Percentiles rank a stretch among this genome's conserved stretches.
Conservation (phyloP, 2,797 vertebrate genomes). For the Apodemus agrarius region DNA sequence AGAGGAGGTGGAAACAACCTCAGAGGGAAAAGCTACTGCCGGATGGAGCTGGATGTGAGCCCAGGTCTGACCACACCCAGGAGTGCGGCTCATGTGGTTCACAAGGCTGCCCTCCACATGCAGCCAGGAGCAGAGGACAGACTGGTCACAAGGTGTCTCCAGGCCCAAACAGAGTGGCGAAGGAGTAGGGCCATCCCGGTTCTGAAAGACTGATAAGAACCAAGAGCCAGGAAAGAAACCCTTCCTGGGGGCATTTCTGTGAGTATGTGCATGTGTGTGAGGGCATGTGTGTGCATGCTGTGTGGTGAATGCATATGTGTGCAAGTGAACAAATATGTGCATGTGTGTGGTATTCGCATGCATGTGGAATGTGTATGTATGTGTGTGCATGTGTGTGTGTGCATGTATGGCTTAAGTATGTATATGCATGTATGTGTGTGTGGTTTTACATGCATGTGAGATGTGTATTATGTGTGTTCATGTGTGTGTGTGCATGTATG, state of each 20-base stretch:
- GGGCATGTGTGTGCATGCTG: neutral
- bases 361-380: neutral
- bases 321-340: neutral
- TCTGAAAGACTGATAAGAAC: neutral
- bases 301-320: neutral
- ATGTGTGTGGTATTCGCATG: neutral
- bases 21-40: neutral
- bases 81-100: neutral
- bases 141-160: neutral
- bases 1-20: neutral
- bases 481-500: neutral
- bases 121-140: neutral
- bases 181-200: neutral
- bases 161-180: neutral
- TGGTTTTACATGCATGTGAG: neutral
- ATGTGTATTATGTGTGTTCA: neutral
- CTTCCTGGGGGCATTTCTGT: neutral
- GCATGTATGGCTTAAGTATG: too few relatives aligned
- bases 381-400: too few relatives aligned
- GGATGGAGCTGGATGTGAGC: neutral
- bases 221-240: neutral
- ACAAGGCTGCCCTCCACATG: rapidly evolving
- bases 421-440: neutral
- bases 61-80: neutral
- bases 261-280: too few relatives aligned